Evolutionary conservation across 2,797 vertebrate genomes (phyloP).

Genomic region (Furcifer pardalis): DNA sequence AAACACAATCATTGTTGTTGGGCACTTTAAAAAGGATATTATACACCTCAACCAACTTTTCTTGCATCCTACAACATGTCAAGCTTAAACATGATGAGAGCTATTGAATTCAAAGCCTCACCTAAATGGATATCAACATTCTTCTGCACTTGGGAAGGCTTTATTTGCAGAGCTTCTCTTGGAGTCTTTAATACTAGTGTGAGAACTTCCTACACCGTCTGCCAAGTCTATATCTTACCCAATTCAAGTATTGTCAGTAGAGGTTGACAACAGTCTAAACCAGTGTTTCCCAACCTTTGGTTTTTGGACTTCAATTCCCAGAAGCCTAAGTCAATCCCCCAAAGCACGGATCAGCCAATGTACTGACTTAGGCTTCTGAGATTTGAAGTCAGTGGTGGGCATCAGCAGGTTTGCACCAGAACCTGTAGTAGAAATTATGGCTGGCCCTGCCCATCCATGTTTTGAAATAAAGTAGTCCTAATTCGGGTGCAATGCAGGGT

Average conservation of each 20-base stretch:
- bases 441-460: no score
- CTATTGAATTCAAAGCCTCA: neutral
- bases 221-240: neutral
- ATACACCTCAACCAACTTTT: neutral
- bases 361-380: no score
- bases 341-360: no score
- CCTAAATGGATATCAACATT: neutral
- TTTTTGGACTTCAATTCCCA: no score
- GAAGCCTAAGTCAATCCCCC: no score
- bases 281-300: no score
- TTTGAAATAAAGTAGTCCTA: no score
- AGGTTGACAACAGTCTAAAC: neutral
- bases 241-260: neutral
- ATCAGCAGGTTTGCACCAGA: no score
- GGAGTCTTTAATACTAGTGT: neutral
- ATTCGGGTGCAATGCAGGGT: no score
- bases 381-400: no score
- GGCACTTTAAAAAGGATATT: neutral
- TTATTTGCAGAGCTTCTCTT: neutral
- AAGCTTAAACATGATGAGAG: neutral
- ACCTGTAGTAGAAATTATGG: no score
- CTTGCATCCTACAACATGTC: neutral
- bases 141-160: neutral
- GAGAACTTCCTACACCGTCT: neutral
- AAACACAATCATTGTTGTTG: neutral